phyloP scores from a whole-genome alignment of 2,797 vertebrate genomes.

The Dromococcyx pavoninus region DNA sequence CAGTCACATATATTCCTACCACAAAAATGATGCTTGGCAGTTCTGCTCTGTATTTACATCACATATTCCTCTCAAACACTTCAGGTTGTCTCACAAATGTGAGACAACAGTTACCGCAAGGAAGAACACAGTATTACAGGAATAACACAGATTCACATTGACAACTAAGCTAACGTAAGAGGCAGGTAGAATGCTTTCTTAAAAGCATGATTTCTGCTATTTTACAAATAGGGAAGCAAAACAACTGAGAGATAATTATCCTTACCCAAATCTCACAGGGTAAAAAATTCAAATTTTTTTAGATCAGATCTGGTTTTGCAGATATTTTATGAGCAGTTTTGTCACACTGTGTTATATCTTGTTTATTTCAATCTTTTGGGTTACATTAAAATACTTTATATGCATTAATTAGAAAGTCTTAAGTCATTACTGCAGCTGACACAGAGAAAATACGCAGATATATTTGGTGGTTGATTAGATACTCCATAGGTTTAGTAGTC shows the following conservation, averaged over 20 bases:
- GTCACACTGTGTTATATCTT: neutral
- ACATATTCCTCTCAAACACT: neutral
- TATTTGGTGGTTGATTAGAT: neutral
- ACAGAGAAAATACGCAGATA: neutral
- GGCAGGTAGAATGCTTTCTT: neutral
- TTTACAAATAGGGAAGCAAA: neutral
- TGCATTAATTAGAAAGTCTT: neutral
- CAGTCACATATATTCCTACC: neutral
- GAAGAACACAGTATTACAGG: neutral
- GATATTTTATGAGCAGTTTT: neutral
- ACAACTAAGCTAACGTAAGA: rapidly evolving
- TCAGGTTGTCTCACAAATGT: neutral
- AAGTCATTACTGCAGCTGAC: neutral
- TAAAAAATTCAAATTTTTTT: neutral
- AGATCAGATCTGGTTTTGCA: neutral
- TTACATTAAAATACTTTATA: neutral
- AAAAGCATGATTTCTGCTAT: neutral
- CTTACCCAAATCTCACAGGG: neutral
- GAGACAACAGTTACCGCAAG: rapidly evolving
- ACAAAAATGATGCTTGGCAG: neutral
- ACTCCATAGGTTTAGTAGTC: neutral
- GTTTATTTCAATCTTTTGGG: neutral
- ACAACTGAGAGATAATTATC: neutral
- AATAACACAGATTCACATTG: rapidly evolving
- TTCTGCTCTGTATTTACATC: neutral